A percentile compares a stretch with the other conserved stretches of the same genome.
Evolutionary conservation across 2,797 vertebrate genomes (phyloP).

Genomic region (Forpus xanthops): DNA sequence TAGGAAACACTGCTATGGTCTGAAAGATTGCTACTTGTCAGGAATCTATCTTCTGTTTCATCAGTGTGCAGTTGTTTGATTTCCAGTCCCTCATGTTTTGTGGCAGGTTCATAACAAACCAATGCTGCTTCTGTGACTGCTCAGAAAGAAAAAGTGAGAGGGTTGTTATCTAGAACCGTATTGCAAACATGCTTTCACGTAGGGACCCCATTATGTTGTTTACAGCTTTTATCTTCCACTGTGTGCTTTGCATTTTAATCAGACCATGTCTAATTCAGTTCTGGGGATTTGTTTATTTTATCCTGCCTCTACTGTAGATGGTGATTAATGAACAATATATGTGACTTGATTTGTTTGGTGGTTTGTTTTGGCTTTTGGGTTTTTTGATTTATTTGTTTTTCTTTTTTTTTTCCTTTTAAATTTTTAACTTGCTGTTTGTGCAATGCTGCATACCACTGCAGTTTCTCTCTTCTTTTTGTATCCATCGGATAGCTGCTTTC

Average conservation of each 20-base stretch:
- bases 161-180: background rate
- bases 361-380: background rate
- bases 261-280: background rate
- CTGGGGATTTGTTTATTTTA: conserved; percentile 10
- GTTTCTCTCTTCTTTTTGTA: background rate
- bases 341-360: background rate
- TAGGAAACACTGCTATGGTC: background rate
- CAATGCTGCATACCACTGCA: background rate
- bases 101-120: background rate
- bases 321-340: conserved; percentile 11
- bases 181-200: background rate
- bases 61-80: background rate
- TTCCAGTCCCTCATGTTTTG: conserved; percentile 27
- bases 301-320: background rate
- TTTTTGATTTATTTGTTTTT: background rate
- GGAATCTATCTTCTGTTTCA: conserved; percentile 12
- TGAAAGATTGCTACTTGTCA: conserved; percentile 14
- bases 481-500: background rate
- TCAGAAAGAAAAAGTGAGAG: background rate
- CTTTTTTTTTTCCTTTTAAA: background rate
- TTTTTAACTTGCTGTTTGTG: conserved; percentile 6
- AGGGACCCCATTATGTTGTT: background rate
- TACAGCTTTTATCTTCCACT: background rate
- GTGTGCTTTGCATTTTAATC: conserved; percentile 2
- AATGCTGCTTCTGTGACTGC: background rate